Evolutionary conservation across 2,888 invertebrate species (phyloP), one percentile per base, ranked within the genome.

Genomic region (Trichopoda pennipes): DNA sequence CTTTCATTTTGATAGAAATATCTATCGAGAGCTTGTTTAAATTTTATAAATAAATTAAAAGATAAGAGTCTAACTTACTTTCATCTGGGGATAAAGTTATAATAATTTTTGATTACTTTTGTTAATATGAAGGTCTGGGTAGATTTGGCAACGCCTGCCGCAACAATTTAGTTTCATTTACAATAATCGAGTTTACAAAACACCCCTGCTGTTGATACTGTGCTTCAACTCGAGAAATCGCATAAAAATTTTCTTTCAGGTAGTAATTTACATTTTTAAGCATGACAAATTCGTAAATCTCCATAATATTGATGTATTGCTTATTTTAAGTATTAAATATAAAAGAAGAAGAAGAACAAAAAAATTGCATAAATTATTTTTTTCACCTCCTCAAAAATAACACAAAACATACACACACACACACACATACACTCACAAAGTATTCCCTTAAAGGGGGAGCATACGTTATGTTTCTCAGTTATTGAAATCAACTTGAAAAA

Each of bases 281-380:
- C 28, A 63, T 63, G 61, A 58, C 74, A 66, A 75, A 75, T 75
- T 64, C 44, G 23, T 56, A 49, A 64, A 74, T 74, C 74, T 66
- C 56, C 28, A 58, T 66, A 75, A 75, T 75, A 66, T 75, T 75
- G 74, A 75, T 58, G 74, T 64, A 75, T 75, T 66, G 56, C 35
- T 55, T 55, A 73, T 73, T 44, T 63, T 35, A 74, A 47, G 47
- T 35, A 23, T 19, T 53, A 49, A 44, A 28, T 16, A 44, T 28
- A 23, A 61, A 55, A 53, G 3, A 60, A 23, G 19, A 12, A 44
- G 42, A 73, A 3, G 51, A 23, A 53, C 28, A 32, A 17, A 53
- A n/a, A 55, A 55, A 55, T 14, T 64, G 61, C 64, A 64, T 74
- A 74, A 74, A 56, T 47, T 73, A 63, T 53, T 35, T 47, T n/a